Evolutionary conservation across 2,113 vertebrate genomes (phyloP), one percentile per base, ranked within the genome.

Genomic region (Alethe castanea): DNA sequence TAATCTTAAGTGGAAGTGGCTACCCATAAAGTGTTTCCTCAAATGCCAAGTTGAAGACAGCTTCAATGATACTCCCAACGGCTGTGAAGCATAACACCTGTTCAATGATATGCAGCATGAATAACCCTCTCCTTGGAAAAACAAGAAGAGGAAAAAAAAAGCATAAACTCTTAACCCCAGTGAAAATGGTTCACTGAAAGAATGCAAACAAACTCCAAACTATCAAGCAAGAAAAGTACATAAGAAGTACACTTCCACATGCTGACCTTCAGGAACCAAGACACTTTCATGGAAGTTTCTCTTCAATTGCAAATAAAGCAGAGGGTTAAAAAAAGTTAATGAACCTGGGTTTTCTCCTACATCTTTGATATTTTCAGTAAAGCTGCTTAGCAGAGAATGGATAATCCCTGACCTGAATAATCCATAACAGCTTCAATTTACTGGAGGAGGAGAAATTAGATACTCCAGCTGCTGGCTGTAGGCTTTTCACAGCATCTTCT

Each of bases 331-430:
- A 94, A 84, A 93, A 84, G 44, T 40, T 77, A 78, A 91, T 67
- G 48, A 96, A 90, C 73, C 73, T 57, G 61, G 12, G 33, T 59
- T 92, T 92, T 94, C 60, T 95, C 82, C 62, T 95, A 16, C n/a
- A 79, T 85, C 86, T 91, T 80, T 81, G 44, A 73, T 92, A 88
- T 96, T 94, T 95, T 85, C 92, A 87, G 96, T 65, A 97, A 97
- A 97, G 94, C 94, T 74, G 80, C 96, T 97, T 97, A 96, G 81
- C 60, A 85, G 67, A 92, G 80, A 89, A 88, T 53, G 71, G 42
- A 92, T 97, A 97, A 97, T 97, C 97, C 92, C 65, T 78, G 96
- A 76, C 95, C 96, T 95, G 73, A 93, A 76, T 92, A 94, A 95
- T 31, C 96, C 64, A 22, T 57, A 93, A 92, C 72, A 83, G 74